Base-by-base conservation (phyloP, 2,888 invertebrate genomes). In the Pherbina coryleti region DNA sequence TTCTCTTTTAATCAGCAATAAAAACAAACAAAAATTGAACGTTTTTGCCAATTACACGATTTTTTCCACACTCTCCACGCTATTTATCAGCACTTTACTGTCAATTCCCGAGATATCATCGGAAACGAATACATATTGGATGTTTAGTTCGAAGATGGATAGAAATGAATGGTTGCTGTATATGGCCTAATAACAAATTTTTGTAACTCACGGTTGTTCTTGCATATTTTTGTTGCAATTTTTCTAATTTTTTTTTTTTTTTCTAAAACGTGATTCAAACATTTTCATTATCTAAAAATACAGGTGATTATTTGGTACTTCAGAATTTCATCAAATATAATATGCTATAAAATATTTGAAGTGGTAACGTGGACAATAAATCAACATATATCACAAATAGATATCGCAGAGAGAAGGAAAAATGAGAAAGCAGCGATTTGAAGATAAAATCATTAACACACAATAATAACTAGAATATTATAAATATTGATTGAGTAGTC, bases 21-120 rank as follows among this genome's bases (percentile, higher is more conserved):
- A 22, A 44, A 22, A 53, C 75, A 75, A 75, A 66, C 34, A 51
- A 37, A 22, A 64, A 67, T 75, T 66, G 37, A 55, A 17, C 51
- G 37, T 75, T 66, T 53, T 34, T 34, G 53, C 19, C 37, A 75
- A 75, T 37, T 19, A 75, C 66, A 75, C 55, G 75, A 75, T 66
- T 67, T 49, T 51, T 62, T 44, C 22, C 11, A 53, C 34, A 60
- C 25, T 72, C 57, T n/a, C 55, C 5, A 69, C 51, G 44, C 22
- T n/a, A 14, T 62, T 62, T 60, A 73, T 73, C 74, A 64, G 25
- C 64, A 74, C 74, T 74, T 69, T 5, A 57, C 55, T 74, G 62
- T n/a, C 64, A 74, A 64, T 74, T 53, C 31, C 19, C 22, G 51
- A 72, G 37, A 37, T 57, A 72, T 72, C 72, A 72, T 19, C 49